phyloP scores from a whole-genome alignment of 2,797 vertebrate genomes.

The Sciurus vulgaris region DNA sequence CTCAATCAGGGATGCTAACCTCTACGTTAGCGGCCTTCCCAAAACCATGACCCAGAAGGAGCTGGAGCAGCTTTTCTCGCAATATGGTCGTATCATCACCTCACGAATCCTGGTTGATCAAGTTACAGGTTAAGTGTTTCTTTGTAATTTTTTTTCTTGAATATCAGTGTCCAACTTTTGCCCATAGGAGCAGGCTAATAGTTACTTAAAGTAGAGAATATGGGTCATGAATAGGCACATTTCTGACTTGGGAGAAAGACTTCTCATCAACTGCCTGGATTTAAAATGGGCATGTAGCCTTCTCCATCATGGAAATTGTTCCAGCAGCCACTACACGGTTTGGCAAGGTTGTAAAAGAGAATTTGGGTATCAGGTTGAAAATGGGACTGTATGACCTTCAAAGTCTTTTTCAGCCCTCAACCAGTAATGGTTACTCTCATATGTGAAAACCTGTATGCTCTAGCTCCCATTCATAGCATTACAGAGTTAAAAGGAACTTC shows the following conservation, averaged over 20 bases:
- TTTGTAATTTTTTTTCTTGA: constrained; percentile 64
- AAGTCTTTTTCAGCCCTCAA: constrained; percentile 48
- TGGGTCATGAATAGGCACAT: not conserved
- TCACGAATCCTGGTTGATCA: constrained; percentile 99
- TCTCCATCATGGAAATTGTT: constrained; percentile 42
- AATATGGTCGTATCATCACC: constrained; percentile 99
- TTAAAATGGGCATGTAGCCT: constrained; percentile 62
- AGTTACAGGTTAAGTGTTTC: constrained; percentile 95
- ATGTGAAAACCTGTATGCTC: not conserved
- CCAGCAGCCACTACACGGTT: constrained; percentile 43
- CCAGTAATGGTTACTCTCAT: not conserved
- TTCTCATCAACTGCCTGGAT: constrained; percentile 19
- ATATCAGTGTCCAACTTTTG: not conserved
- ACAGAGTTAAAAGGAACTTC: not conserved
- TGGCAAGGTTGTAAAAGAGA: constrained; percentile 35
- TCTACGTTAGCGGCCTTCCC: constrained; percentile 99
- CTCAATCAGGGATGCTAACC: constrained; percentile 99
- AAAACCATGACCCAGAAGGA: constrained; percentile 99
- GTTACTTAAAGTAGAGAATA: not conserved
- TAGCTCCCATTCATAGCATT: not conserved
- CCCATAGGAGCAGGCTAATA: not conserved
- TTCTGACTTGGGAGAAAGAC: constrained; percentile 47
- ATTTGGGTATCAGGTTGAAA: constrained; percentile 33
- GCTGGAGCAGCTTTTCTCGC: constrained; percentile 99
- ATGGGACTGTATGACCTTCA: constrained; percentile 57